Conservation (phyloP, 1,140 invertebrate species). For the Drosophila orosa region DNA sequence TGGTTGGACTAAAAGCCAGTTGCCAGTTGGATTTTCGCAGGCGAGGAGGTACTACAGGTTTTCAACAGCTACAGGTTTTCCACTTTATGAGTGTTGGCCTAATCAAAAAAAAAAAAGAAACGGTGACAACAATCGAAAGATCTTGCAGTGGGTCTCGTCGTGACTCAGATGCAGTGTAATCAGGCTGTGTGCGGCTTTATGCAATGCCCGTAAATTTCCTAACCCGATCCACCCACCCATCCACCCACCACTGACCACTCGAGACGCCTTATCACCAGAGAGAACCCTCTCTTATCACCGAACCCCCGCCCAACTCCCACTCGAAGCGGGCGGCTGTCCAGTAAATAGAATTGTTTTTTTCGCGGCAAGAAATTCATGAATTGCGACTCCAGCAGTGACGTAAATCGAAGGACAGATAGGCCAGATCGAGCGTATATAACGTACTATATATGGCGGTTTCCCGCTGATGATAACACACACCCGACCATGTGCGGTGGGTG, state of each 20-base stretch:
- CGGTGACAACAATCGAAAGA: slow-evolving; percentile 29
- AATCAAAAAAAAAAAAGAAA: slow-evolving; percentile 34
- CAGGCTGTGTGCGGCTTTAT: slow-evolving; percentile 51
- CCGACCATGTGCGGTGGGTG: slow-evolving; percentile 66
- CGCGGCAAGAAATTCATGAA: slow-evolving; percentile 62
- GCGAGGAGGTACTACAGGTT: slow-evolving; percentile 29
- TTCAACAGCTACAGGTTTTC: slow-evolving; percentile 61
- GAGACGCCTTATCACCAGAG: slow-evolving; percentile 28
- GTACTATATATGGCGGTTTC: slow-evolving; percentile 4
- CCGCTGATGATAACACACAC: slow-evolving; percentile 12
- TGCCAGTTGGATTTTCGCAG: slow-evolving; percentile 20
- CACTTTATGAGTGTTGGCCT: slow-evolving; percentile 49
- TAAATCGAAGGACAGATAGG: slow-evolving; percentile 61
- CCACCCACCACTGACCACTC: slow-evolving; percentile 29
- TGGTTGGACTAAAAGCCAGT: slow-evolving; percentile 31
- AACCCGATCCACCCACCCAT: slow-evolving; percentile 31
- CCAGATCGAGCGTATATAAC: slow-evolving; percentile 37
- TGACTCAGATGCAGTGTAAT: slow-evolving; percentile 30
- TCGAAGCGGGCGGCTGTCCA: slow-evolving; percentile 18
- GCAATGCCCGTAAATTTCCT: slow-evolving; percentile 55
- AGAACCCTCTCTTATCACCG: background rate
- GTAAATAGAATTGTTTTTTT: slow-evolving; percentile 44
- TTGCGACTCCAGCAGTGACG: slow-evolving; percentile 65
- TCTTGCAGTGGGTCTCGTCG: background rate
- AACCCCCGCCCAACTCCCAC: slow-evolving; percentile 18